Evolutionary conservation across 2,113 vertebrate species (phyloP), one percentile per base, ranked within the genome.

Genomic region (chimpanzee (Pan troglodytes)): DNA sequence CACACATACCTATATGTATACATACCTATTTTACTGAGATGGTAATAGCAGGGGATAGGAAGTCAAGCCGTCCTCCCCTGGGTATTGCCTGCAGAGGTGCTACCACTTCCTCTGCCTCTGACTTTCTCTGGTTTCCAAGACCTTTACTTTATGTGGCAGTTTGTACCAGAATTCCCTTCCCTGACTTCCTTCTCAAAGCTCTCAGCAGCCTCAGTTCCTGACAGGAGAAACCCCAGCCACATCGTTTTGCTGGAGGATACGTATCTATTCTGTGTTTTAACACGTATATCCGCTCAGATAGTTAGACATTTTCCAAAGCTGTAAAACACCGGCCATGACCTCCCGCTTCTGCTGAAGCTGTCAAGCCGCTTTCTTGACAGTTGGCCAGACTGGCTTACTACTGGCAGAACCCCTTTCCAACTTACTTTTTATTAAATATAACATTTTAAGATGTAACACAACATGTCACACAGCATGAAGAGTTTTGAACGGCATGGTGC

Each of bases 381-480:
- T 40, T 57, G n/a, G 95, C 88, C 93, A 68, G 12, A 38, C 59
- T 7, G 13, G 17, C 78, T 82, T 91, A 61, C 92, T 70, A 4
- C 88, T 72, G 88, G 88, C 84, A 96, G 85, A 88, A 61, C 17
- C 40, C 14, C 48, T 87, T 92, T 91, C 91, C 79, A 52, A 82
- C 10, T 7, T 75, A 27, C 13, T 57, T 98, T 91, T 89, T 86
- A 86, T 96, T 86, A 88, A 96, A 75, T 92, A 68, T 78, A 92
- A 61, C 92, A 84, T 94, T 91, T 86, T 80, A 75, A 95, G 95
- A 89, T 84, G 82, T 80, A 97, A 64, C 79, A n/a, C 40, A n/a
- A 3, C 68, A 10, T 27, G 89, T 91, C 92, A 92, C 89, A 82
- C 86, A 84, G 92, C 78, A 57, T 97, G 93, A 91, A 95, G 78